Evolutionary conservation across 2,113 vertebrate genomes (phyloP), one percentile per base, ranked within the genome.

Genomic region (Ptyas mucosa): DNA sequence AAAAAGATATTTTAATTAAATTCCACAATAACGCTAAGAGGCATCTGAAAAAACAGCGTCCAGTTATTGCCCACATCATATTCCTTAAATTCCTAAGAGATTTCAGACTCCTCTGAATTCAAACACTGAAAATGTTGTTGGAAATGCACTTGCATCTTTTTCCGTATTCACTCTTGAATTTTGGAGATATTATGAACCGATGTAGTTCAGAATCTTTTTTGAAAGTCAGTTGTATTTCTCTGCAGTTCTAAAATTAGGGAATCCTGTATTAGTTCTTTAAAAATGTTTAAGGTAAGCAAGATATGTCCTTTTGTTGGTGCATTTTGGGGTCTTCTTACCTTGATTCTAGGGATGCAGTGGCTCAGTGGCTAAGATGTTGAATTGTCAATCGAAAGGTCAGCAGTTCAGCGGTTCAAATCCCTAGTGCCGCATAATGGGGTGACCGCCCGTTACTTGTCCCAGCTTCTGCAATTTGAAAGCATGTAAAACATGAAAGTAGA

Each of bases 1-100:
- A 95, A 97, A 96, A 97, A 94, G 93, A 53, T 95, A 96, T 96
- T 97, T 96, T 97, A 97, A 97, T 97, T 97, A 96, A 96, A 97
- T 97, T 96, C 91, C 85, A 93, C 93, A 96, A 95, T 96, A 96
- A 96, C 96, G 90, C 93, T 96, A 96, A 97, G 95, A 97, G 58
- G 90, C 96, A 96, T 95, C 89, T 96, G 90, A 96, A 93, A 54
- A 97, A 95, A 64, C 93, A 94, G 95, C 89, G 57, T 86, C 91
- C 96, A 52, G 94, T 96, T 95, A 96, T 95, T 91, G 39, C 93
- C 90, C 29, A 96, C 57, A 87, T 95, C 88, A 58, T 94, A 93
- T 34, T 64, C 93, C 57, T 91, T 95, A 93, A 97, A 95, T 46
- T 54, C 46, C 94, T 92, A 0, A 94, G 90, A 69, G 29, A 34